Conservation (phyloP, 2,113 vertebrate genomes). For the Osmerus eperlanus region DNA sequence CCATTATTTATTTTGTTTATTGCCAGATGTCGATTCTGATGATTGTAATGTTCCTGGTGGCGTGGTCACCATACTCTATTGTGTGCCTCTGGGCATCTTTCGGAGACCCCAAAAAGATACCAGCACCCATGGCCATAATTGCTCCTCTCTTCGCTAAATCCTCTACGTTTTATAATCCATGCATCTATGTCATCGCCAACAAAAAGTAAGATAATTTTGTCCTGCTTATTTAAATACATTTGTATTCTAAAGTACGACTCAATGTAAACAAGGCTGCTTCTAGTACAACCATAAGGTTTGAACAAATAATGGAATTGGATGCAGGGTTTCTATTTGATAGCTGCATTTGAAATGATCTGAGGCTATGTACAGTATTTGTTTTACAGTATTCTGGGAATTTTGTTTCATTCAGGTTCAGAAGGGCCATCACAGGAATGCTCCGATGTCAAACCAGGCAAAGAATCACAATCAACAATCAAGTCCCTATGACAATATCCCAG, state of each 20-base stretch:
- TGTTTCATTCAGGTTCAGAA: conserved; percentile 80
- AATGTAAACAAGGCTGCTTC: no score
- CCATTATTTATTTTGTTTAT: conserved; percentile 35
- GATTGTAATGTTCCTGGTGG: conserved; percentile 94
- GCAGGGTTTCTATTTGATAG: no score
- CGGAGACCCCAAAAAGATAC: conserved; percentile 85
- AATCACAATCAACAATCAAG: conserved; percentile 76
- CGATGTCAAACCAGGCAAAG: conserved; percentile 83
- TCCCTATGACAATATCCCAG: conserved; percentile 80
- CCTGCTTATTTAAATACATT: neutral
- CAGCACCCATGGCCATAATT: conserved; percentile 89
- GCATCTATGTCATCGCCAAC: conserved; percentile 94
- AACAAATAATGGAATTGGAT: no score
- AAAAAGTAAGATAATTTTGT: conserved; percentile 81
- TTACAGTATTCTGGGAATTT: neutral
- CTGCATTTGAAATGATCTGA: neutral
- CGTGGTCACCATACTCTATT: conserved; percentile 94
- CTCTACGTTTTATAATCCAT: conserved; percentile 98
- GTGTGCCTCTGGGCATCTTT: conserved; percentile 98
- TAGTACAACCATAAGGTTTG: no score
- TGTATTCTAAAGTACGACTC: neutral
- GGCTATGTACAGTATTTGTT: neutral
- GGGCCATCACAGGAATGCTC: conserved; percentile 86
- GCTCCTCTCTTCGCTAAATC: conserved; percentile 98
- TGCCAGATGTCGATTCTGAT: conserved; percentile 94